Evolutionary conservation across 35 echinoderm and acorn worm species (phyloP), one percentile per base, ranked within the genome.

Genomic region (Lytechinus pictus): DNA sequence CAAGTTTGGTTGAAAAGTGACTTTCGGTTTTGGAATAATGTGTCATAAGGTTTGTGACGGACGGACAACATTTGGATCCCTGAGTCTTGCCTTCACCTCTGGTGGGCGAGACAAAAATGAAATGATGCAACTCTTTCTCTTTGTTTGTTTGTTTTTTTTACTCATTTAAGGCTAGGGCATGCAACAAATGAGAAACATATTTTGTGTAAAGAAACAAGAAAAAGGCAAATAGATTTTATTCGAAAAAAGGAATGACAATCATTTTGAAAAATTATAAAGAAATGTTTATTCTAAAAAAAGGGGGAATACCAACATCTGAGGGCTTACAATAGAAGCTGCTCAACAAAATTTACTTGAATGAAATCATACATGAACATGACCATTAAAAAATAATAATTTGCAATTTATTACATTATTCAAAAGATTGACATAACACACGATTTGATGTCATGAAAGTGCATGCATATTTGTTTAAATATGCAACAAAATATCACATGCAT

Each of bases 391-490:
- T 44, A 44, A 44, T 44, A 44, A 44, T 44, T 44, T 44, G 2
- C 33, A 44, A 44, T 44, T 44, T 44, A 44, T 44, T 44, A 44
- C 33, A 44, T 44, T 44, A 44, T 79, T 24, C 0, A 79, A 79
- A 79, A 79, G 16, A 79, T n/a, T 24, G 16, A 79, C 66, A 79
- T 79, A 79, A 79, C 21, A 27, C 7, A 24, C 19, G n/a, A 79
- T 24, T 79, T 9, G 13, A 58, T 58, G 56, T 13, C 56, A 58
- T 58, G 66, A 21, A 19, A 79, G 66, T 79, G 66, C 66, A 79
- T 79, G 66, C 66, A 79, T 79, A 79, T 79, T 79, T 79, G 66
- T 79, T 79, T n/a, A n/a, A 79, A 79, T 79, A 79, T 79, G 66
- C 66, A 79, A 79, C 66, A 79, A 79, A 79, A 79, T 79, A 79